phyloP scores from a whole-genome alignment of 2,888 invertebrate species.

The Helobdella robusta region DNA sequence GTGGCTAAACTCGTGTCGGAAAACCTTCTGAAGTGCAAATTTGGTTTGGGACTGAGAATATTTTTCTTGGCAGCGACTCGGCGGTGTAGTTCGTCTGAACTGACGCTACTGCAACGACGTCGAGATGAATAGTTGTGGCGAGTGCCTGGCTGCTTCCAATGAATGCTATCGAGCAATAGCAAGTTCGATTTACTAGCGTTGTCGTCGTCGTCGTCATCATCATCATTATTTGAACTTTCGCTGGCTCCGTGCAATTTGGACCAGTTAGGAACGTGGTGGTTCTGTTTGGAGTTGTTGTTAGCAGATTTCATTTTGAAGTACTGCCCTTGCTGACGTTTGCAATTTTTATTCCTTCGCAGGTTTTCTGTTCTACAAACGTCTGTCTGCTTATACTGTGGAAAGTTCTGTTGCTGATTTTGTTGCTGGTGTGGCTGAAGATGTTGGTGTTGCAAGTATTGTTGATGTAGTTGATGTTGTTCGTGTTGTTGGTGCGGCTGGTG shows the following conservation, averaged over 20 bases:
- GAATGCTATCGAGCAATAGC: background rate
- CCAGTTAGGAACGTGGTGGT: slow-evolving; percentile 15
- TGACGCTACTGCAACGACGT: too few relatives aligned
- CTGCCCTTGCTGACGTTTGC: too few relatives aligned
- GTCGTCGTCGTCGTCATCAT: background rate
- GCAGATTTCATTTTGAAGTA: background rate
- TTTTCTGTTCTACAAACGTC: background rate
- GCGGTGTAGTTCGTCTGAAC: too few relatives aligned
- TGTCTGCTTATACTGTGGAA: too few relatives aligned
- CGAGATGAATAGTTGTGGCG: too few relatives aligned
- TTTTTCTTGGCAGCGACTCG: background rate
- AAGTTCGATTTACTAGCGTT: background rate
- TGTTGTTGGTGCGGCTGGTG: too few relatives aligned
- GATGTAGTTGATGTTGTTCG: too few relatives aligned
- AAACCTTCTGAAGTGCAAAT: background rate
- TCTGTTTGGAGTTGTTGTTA: slow-evolving; percentile 15
- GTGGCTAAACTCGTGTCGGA: slow-evolving; percentile 7
- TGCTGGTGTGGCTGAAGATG: too few relatives aligned
- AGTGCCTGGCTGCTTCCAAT: background rate
- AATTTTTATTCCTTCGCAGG: too few relatives aligned
- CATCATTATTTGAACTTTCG: background rate
- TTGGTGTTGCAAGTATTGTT: too few relatives aligned
- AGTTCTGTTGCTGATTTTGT: too few relatives aligned
- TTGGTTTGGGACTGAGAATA: background rate
- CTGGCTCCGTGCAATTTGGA: background rate